Percentiles rank a stretch among this genome's conserved stretches.
These are phyloP conservation scores for Ennomos fuscantarius DNA, from an alignment of 2,888 invertebrate species.

Conservation along the genomic window DNA sequence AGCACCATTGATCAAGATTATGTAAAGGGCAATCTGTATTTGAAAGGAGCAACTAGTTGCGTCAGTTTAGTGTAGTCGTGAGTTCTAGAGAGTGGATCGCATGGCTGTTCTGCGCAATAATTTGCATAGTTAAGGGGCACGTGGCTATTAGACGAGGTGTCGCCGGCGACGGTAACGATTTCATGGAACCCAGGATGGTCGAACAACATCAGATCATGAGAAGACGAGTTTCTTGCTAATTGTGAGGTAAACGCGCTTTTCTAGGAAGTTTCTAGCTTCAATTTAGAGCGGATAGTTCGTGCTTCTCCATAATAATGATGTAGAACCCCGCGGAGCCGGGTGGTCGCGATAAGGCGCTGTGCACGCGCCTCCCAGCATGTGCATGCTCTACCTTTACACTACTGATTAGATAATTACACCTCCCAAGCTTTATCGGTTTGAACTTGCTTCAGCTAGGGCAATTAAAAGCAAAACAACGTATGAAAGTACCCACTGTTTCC, in stretches of 20 bases:
- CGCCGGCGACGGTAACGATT: conserved; percentile 59
- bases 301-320: conserved; percentile 53
- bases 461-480: conserved; percentile 35
- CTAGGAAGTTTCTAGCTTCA: conserved; percentile 36
- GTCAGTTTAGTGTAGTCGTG: conserved; percentile 37
- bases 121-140: conserved; percentile 63
- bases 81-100: conserved; percentile 29
- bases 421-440: conserved; percentile 29
- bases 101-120: conserved; percentile 41
- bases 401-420: conserved; percentile 65
- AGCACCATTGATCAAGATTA: conserved; percentile 36
- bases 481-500: conserved; percentile 26
- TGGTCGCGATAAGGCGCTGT: conserved; percentile 60
- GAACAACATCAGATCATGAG: conserved; percentile 49
- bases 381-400: conserved; percentile 53
- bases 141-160: conserved; percentile 61
- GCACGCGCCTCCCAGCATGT: conserved; percentile 51
- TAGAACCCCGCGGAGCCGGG: conserved; percentile 52
- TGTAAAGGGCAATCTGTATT: conserved; percentile 48
- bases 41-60: conserved; percentile 49
- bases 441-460: conserved; percentile 45
- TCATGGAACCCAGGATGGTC: conserved; percentile 51
- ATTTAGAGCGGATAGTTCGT: conserved; percentile 38
- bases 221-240: conserved; percentile 48
- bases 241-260: conserved; percentile 38